Evolutionary conservation across 1,140 invertebrate species (phyloP).

Genomic region (Penaeus japonicus): DNA sequence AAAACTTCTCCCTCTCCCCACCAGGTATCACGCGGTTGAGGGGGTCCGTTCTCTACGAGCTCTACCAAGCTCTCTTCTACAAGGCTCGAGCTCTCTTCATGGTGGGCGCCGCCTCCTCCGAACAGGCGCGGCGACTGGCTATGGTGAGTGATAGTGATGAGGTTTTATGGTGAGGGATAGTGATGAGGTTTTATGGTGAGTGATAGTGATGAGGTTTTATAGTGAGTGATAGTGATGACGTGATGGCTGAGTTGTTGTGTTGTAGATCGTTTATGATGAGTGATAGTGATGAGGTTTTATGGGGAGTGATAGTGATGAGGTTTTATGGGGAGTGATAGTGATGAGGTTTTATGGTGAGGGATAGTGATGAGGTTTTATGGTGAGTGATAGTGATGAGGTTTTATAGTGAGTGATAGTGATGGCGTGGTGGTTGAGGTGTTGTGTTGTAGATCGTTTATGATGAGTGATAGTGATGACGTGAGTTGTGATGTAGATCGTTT

Average conservation of each 20-base stretch:
- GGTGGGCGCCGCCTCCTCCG: constrained; percentile 36
- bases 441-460: too few species aligned
- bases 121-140: constrained; percentile 49
- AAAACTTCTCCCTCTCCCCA: too few species aligned
- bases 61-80: constrained; percentile 57
- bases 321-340: too few species aligned
- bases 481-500: too few species aligned
- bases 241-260: too few species aligned
- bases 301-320: constrained; percentile 16
- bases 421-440: background rate
- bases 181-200: too few species aligned
- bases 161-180: background rate
- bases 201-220: background rate
- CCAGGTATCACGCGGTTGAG: constrained; percentile 52
- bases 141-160: constrained; percentile 21
- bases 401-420: constrained; percentile 25
- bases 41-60: constrained; percentile 56
- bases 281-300: too few species aligned
- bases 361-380: too few species aligned
- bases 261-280: too few species aligned
- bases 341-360: background rate
- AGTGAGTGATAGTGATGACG: too few species aligned
- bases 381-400: too few species aligned
- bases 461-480: too few species aligned
- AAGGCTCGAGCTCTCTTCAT: constrained; percentile 47